Percentiles rank a stretch among this genome's conserved stretches.
Conservation (phyloP, 2,797 vertebrate genomes). For the Basileuterus tristriatus region DNA sequence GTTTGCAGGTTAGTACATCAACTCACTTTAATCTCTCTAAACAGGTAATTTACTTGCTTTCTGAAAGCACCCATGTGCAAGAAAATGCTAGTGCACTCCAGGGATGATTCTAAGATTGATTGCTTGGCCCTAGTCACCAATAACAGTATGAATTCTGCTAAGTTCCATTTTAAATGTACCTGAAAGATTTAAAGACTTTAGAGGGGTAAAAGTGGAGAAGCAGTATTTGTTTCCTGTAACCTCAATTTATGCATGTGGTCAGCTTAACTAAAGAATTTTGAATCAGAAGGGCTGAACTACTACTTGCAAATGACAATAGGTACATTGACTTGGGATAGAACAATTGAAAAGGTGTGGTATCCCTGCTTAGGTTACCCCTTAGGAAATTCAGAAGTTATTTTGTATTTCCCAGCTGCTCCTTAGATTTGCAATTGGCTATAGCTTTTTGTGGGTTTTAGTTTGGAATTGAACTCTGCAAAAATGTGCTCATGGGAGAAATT, state of each 20-base stretch:
- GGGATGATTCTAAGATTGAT: constrained; percentile 65
- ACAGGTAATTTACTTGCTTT: constrained; percentile 69
- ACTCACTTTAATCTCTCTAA: constrained; percentile 60
- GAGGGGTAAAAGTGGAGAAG: background rate
- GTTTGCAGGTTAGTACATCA: constrained; percentile 42
- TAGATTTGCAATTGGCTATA: background rate
- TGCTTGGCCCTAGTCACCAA: constrained; percentile 17
- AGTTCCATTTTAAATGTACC: background rate
- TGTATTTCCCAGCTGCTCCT: background rate
- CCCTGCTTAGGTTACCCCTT: background rate
- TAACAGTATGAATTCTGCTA: background rate
- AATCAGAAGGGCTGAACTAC: background rate
- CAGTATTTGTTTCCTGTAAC: background rate
- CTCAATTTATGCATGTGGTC: background rate
- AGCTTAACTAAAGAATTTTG: background rate
- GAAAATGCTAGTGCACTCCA: constrained; percentile 58
- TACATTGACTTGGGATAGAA: background rate
- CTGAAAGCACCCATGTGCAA: constrained; percentile 62
- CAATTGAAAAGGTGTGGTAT: background rate
- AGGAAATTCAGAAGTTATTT: background rate
- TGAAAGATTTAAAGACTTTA: constrained; percentile 17
- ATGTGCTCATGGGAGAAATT: background rate
- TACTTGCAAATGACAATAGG: background rate
- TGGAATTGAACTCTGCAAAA: background rate
- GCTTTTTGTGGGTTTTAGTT: background rate